Conservation (phyloP, 2,888 invertebrate genomes). For the Leptinotarsa haldemani region DNA sequence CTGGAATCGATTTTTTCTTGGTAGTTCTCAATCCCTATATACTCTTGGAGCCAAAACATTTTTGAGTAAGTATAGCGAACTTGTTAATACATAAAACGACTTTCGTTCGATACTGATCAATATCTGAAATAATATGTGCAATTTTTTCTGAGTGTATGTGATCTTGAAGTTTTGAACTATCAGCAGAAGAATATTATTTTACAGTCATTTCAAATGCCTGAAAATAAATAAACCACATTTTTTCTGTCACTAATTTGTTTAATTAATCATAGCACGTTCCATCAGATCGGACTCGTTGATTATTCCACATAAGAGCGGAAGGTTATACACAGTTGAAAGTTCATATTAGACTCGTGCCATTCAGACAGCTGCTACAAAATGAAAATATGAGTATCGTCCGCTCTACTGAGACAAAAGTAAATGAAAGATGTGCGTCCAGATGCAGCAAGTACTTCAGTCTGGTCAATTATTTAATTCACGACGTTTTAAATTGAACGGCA, state of each 20-base stretch:
- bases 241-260: neutral
- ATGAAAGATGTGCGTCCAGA: constrained; percentile 37
- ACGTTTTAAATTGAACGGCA: constrained; percentile 62
- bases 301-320: constrained; percentile 31
- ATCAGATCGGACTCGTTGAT: constrained; percentile 26
- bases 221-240: too few relatives aligned
- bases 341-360: constrained; percentile 46
- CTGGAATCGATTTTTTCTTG: too few relatives aligned
- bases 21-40: too few relatives aligned
- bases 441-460: constrained; percentile 39
- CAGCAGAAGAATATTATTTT: too few relatives aligned
- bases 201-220: too few relatives aligned
- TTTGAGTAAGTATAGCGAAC: too few relatives aligned
- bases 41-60: too few relatives aligned
- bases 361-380: constrained; percentile 44
- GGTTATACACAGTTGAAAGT: constrained; percentile 42
- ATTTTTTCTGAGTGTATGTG: too few relatives aligned
- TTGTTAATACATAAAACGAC: too few relatives aligned
- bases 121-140: too few relatives aligned
- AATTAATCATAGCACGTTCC: neutral
- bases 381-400: constrained; percentile 45
- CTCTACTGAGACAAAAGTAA: constrained; percentile 42
- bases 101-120: too few relatives aligned
- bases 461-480: constrained; percentile 63
- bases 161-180: too few relatives aligned